Evolutionary conservation across 1,140 invertebrate species (phyloP).

Genomic region (Anastrepha obliqua): DNA sequence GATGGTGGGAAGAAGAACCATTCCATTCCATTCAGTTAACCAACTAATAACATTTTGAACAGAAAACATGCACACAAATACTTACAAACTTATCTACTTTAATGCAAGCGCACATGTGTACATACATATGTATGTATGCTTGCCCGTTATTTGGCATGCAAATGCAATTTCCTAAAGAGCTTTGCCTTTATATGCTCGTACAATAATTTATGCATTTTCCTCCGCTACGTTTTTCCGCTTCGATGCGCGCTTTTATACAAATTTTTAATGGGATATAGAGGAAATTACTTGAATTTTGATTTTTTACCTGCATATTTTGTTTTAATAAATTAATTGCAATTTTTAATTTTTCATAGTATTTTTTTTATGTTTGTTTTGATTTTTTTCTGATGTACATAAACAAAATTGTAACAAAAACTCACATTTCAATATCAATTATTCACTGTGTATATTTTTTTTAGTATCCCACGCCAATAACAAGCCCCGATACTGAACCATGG

Average conservation of each 20-base stretch:
- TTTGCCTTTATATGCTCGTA: background rate
- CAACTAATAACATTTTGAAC: too few relatives aligned
- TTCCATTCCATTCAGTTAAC: background rate
- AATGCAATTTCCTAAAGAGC: background rate
- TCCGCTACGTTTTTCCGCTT: too few relatives aligned
- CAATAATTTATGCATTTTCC: too few relatives aligned
- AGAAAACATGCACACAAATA: background rate
- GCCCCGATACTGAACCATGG: constrained; percentile 89
- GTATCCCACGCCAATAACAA: constrained; percentile 88
- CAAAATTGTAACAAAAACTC: background rate
- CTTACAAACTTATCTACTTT: background rate
- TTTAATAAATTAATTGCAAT: background rate
- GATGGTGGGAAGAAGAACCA: background rate
- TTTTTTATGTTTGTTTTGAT: constrained; percentile 4
- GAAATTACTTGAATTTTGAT: background rate
- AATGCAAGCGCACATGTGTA: background rate
- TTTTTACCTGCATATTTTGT: background rate
- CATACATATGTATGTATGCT: background rate
- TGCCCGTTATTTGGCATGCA: background rate
- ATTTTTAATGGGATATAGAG: background rate
- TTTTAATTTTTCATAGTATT: background rate
- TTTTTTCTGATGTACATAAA: background rate
- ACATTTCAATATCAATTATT: constrained; percentile 27
- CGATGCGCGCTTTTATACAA: background rate
- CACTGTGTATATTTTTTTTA: constrained; percentile 72